A percentile compares a stretch with the other conserved stretches of the same genome.
phyloP scores from a whole-genome alignment of 2,113 vertebrate genomes.

The Gracilinanus agilis region DNA sequence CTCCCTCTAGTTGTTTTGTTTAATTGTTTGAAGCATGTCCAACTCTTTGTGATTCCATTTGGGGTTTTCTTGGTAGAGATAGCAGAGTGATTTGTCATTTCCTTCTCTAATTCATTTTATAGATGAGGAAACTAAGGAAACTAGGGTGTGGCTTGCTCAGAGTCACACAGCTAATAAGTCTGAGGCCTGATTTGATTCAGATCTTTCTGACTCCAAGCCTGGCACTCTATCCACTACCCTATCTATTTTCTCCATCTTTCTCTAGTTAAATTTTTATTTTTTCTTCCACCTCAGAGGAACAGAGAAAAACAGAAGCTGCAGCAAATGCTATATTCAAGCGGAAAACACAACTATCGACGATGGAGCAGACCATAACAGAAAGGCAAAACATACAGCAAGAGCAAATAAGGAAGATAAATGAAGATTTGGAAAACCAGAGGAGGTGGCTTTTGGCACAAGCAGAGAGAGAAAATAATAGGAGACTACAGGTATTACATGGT shows the following conservation, averaged over 20 bases:
- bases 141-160: no score
- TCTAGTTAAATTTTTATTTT: background rate
- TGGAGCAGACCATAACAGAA: background rate
- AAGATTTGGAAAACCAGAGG: background rate
- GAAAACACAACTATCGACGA: background rate
- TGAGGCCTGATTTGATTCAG: no score
- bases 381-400: background rate
- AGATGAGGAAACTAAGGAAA: no score
- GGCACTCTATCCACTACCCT: no score
- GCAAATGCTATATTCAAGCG: background rate
- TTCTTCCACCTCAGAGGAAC: constrained; percentile 34
- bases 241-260: no score
- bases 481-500: background rate
- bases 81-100: no score
- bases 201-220: no score
- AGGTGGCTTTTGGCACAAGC: background rate
- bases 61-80: no score
- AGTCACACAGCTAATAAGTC: no score
- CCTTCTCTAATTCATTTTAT: no score
- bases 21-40: no score
- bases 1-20: background rate
- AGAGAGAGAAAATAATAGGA: background rate
- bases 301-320: background rate
- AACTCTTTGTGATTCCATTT: no score
- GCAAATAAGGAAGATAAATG: constrained; percentile 25